phyloP scores from a whole-genome alignment of 2,113 vertebrate species.

The Mesembrinibis cayennensis region DNA sequence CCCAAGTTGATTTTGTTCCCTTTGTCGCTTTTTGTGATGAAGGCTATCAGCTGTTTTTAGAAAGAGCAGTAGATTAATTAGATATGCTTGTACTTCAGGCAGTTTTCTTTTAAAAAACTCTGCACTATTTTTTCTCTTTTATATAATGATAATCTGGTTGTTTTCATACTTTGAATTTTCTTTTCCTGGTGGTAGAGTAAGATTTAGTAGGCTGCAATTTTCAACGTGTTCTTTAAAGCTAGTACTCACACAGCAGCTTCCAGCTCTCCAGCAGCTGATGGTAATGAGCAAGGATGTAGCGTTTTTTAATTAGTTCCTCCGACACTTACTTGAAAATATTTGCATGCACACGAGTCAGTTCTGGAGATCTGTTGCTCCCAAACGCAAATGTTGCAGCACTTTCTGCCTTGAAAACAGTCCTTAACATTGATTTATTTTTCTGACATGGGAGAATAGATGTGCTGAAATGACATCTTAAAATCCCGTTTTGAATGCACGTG shows the following conservation, averaged over 20 bases:
- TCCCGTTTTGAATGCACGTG: background rate
- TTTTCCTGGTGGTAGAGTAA: background rate
- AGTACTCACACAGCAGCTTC: background rate
- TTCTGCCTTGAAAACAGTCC: background rate
- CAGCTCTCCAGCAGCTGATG: background rate
- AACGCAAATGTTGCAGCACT: background rate
- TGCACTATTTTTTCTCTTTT: background rate
- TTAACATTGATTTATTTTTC: background rate
- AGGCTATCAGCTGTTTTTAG: conserved; percentile 33
- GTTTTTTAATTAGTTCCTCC: conserved; percentile 20
- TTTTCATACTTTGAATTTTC: background rate
- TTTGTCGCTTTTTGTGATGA: conserved; percentile 48
- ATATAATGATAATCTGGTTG: background rate
- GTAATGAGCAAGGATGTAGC: conserved; percentile 7
- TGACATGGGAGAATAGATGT: background rate
- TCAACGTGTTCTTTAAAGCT: background rate
- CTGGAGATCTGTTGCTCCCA: background rate
- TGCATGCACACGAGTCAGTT: background rate
- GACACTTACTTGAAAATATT: background rate
- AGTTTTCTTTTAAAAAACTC: background rate
- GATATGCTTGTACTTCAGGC: background rate
- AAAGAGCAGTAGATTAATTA: conserved; percentile 19
- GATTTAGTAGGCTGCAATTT: background rate
- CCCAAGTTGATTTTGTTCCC: conserved; percentile 57
- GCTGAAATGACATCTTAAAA: background rate